phyloP scores from a whole-genome alignment of 2,888 invertebrate species.

The Aphrophora alni region DNA sequence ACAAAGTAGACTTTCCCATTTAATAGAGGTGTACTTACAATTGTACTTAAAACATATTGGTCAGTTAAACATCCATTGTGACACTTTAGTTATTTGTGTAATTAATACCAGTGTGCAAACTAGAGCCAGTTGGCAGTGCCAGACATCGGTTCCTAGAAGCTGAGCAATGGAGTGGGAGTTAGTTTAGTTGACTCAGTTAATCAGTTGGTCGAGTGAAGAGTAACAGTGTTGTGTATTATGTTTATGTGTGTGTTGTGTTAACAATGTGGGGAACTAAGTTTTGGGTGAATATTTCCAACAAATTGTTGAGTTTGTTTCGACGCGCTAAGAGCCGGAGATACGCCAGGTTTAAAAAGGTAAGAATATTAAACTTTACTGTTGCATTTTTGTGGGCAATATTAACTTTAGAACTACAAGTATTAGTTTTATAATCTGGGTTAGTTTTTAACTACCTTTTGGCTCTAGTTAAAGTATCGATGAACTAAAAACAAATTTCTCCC shows the following conservation, averaged over 20 bases:
- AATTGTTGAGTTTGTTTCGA: neutral
- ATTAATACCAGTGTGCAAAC: neutral
- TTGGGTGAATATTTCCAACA: neutral
- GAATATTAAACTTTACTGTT: neutral
- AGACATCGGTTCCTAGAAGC: neutral
- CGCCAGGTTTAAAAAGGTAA: neutral
- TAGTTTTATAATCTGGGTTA: too few relatives aligned
- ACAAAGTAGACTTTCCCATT: too few relatives aligned
- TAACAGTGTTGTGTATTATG: neutral
- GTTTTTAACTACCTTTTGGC: too few relatives aligned
- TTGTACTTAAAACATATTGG: too few relatives aligned
- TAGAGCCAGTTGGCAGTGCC: neutral
- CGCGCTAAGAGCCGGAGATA: neutral
- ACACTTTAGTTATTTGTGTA: neutral
- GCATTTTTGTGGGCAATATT: too few relatives aligned
- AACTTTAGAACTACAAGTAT: too few relatives aligned
- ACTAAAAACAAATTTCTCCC: too few relatives aligned
- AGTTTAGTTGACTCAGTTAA: neutral
- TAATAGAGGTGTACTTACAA: too few relatives aligned
- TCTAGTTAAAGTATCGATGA: too few relatives aligned
- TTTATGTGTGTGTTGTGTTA: neutral
- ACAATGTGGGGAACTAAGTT: neutral
- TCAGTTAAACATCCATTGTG: neutral
- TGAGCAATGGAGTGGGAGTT: neutral
- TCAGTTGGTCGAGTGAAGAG: neutral